phyloP scores from a whole-genome alignment of 2,797 vertebrate species.

The Tragelaphus oryx region DNA sequence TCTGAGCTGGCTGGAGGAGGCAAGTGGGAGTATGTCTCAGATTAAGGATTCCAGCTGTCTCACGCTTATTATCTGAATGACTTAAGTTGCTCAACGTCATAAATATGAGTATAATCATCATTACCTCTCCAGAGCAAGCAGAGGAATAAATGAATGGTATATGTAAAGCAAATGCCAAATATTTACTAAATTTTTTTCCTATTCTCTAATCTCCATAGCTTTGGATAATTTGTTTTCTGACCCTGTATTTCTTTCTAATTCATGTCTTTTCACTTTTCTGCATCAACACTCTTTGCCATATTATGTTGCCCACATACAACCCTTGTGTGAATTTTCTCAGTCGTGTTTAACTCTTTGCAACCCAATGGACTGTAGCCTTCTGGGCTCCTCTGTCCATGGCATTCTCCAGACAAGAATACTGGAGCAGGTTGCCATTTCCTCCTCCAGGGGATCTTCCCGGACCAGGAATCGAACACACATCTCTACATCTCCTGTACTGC shows the following conservation, averaged over 20 bases:
- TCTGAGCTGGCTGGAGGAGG: background rate
- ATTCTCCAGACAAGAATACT: background rate
- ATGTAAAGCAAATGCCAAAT: background rate
- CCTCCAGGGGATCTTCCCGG: background rate
- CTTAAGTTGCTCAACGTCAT: background rate
- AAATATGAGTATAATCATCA: background rate
- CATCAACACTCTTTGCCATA: background rate
- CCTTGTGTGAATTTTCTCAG: background rate
- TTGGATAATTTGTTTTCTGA: background rate
- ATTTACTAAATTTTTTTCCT: background rate
- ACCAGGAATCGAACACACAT: background rate
- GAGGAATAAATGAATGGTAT: background rate
- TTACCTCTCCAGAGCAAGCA: background rate
- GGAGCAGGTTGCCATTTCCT: background rate
- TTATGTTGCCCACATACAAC: background rate
- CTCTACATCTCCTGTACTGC: background rate
- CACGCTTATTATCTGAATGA: background rate
- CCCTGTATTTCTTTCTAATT: background rate
- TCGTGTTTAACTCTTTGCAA: background rate
- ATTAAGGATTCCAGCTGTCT: background rate
- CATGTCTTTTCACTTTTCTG: background rate
- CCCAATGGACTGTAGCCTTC: background rate
- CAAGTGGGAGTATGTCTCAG: background rate
- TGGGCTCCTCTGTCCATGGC: background rate
- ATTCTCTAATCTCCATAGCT: background rate